These are phyloP conservation scores for Stercorarius parasiticus DNA, from an alignment of 2,113 vertebrate species.

Conservation along the genomic window DNA sequence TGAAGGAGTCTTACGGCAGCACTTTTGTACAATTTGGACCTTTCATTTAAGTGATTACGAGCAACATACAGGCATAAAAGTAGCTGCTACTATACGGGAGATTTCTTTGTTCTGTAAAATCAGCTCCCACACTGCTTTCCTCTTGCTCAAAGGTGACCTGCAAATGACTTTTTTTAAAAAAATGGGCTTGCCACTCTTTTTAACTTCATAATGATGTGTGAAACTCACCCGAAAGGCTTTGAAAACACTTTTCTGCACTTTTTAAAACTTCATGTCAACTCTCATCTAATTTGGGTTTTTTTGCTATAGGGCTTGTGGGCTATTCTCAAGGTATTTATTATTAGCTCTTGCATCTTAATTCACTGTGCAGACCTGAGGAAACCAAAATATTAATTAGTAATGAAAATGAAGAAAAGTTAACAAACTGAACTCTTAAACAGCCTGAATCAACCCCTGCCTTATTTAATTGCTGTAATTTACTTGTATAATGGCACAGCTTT, in stretches of 20 bases:
- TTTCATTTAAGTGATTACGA: not conserved
- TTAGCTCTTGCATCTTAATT: conserved; percentile 61
- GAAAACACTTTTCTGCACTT: conserved; percentile 26
- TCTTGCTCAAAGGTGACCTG: conserved; percentile 60
- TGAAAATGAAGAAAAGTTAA: conserved; percentile 58
- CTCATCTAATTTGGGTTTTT: conserved; percentile 50
- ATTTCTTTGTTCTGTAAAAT: conserved; percentile 35
- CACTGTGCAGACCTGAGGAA: conserved; percentile 50
- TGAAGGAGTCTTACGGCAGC: not conserved
- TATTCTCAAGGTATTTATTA: conserved; percentile 60
- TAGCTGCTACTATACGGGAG: not conserved
- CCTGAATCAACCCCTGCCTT: not conserved
- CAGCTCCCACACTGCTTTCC: conserved; percentile 7
- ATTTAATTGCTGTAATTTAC: conserved; percentile 23
- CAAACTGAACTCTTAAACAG: conserved; percentile 8
- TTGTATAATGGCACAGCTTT: not conserved
- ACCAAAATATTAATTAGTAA: conserved; percentile 65
- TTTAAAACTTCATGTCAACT: conserved; percentile 35
- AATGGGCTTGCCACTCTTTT: not conserved
- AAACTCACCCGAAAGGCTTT: conserved; percentile 62
- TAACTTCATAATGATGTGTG: conserved; percentile 45
- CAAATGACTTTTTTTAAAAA: conserved; percentile 14
- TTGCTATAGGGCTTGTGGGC: conserved; percentile 27
- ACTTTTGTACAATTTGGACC: not conserved
- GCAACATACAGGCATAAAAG: not conserved